These are phyloP conservation scores for Acronicta alni DNA, from an alignment of 2,888 invertebrate species.

Conservation along the genomic window DNA sequence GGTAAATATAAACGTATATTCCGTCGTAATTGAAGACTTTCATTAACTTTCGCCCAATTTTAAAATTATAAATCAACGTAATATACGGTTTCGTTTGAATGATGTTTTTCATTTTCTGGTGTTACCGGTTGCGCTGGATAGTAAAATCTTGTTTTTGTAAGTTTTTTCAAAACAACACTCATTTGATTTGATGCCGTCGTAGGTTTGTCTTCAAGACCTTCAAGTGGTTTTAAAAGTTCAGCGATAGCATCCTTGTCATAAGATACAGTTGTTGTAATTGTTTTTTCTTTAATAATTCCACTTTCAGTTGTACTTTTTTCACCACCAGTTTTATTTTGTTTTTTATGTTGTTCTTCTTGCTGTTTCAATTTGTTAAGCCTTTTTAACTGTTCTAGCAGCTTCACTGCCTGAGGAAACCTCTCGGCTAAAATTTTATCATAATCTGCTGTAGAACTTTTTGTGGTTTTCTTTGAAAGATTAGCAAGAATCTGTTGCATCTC, in stretches of 20 bases:
- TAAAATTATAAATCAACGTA: slow-evolving; percentile 56
- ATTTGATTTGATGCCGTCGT: neutral
- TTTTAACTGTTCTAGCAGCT: slow-evolving; percentile 55
- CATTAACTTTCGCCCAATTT: slow-evolving; percentile 4
- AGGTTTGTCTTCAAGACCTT: neutral
- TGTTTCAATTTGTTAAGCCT: slow-evolving; percentile 59
- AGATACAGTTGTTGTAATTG: neutral
- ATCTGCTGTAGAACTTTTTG: slow-evolving; percentile 2
- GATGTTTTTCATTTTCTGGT: slow-evolving; percentile 58
- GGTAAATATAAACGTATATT: slow-evolving; percentile 14
- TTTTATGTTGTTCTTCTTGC: slow-evolving; percentile 18
- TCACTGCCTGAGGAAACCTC: slow-evolving; percentile 42
- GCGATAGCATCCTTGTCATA: neutral
- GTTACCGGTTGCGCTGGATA: slow-evolving; percentile 64
- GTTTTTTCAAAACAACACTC: slow-evolving; percentile 8
- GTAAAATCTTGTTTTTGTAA: slow-evolving; percentile 58
- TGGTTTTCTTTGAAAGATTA: neutral
- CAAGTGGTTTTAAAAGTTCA: neutral
- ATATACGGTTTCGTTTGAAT: slow-evolving; percentile 56
- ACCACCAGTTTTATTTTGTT: neutral
- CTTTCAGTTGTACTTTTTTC: neutral
- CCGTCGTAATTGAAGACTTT: neutral
- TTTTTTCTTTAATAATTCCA: neutral
- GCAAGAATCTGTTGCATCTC: slow-evolving; percentile 6
- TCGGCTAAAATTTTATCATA: slow-evolving; percentile 42